Percentiles rank a stretch among this genome's conserved stretches.
These are phyloP conservation scores for Leptobrachium ailaonicum DNA, from an alignment of 2,113 vertebrate genomes.

Conservation along the genomic window DNA sequence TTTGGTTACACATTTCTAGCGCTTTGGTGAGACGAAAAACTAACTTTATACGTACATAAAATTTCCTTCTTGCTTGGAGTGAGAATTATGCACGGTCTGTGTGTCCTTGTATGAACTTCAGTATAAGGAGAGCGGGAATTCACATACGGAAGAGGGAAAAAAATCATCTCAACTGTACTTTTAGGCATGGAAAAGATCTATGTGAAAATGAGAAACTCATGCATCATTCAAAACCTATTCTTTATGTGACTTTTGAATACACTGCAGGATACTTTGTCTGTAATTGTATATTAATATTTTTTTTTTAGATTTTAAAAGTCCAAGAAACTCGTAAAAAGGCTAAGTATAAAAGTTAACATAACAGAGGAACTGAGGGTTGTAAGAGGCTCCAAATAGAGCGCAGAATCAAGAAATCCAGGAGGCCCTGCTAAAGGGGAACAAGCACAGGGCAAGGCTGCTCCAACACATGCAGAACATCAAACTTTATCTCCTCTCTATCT, in stretches of 20 bases:
- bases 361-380: conserved; percentile 23
- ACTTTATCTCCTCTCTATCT: conserved; percentile 48
- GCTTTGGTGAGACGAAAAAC: too few species aligned
- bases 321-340: conserved; percentile 18
- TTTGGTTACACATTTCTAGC: too few species aligned
- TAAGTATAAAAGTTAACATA: conserved; percentile 37
- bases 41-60: too few species aligned
- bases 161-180: neutral
- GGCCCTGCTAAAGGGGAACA: conserved; percentile 35
- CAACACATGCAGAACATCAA: conserved; percentile 49
- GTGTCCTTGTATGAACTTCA: neutral
- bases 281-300: conserved; percentile 13
- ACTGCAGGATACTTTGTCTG: too few species aligned
- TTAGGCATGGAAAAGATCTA: too few species aligned
- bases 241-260: too few species aligned
- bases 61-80: too few species aligned
- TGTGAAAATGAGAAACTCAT: too few species aligned
- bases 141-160: neutral
- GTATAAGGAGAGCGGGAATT: neutral
- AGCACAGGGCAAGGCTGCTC: conserved; percentile 28
- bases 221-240: too few species aligned
- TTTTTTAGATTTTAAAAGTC: conserved; percentile 9
- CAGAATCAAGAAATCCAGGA: conserved; percentile 27
- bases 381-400: conserved; percentile 21
- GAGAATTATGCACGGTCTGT: neutral